These are phyloP conservation scores for Dendrocincla fuliginosa DNA, from an alignment of 2,797 vertebrate genomes.

Conservation along the genomic window DNA sequence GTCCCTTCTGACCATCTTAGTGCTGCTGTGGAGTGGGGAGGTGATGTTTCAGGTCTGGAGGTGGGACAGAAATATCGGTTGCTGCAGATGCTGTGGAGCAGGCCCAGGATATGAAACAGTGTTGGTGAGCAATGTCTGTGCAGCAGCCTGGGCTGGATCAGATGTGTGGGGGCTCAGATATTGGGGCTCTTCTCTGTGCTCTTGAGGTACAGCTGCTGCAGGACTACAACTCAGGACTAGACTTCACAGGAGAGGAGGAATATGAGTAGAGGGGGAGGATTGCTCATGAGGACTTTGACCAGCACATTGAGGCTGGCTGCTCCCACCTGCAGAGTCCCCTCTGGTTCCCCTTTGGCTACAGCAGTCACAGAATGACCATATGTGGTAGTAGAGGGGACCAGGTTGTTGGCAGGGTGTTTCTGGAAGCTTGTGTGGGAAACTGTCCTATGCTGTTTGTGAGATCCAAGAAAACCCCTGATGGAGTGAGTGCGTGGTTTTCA, in stretches of 20 bases:
- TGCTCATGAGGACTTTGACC: neutral
- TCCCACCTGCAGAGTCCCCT: neutral
- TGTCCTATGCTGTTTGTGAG: neutral
- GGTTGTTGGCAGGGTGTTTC: neutral
- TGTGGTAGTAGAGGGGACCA: neutral
- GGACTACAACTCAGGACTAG: neutral
- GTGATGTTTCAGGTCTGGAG: neutral
- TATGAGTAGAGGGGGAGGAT: neutral
- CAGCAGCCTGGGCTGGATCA: neutral
- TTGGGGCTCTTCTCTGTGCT: neutral
- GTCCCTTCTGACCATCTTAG: fast-evolving
- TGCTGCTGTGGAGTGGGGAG: fast-evolving
- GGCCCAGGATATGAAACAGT: neutral
- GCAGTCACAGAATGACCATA: neutral
- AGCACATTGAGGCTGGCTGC: neutral
- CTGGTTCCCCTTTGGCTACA: neutral
- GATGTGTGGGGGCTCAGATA: fast-evolving
- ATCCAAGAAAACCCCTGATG: neutral
- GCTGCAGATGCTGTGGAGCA: neutral
- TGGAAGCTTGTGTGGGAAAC: neutral
- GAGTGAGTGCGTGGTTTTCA: neutral
- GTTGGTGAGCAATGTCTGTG: fast-evolving
- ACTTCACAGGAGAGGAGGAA: neutral
- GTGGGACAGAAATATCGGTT: fast-evolving
- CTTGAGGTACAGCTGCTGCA: neutral